phyloP scores from a whole-genome alignment of 2,797 vertebrate species.

The Artibeus jamaicensis region DNA sequence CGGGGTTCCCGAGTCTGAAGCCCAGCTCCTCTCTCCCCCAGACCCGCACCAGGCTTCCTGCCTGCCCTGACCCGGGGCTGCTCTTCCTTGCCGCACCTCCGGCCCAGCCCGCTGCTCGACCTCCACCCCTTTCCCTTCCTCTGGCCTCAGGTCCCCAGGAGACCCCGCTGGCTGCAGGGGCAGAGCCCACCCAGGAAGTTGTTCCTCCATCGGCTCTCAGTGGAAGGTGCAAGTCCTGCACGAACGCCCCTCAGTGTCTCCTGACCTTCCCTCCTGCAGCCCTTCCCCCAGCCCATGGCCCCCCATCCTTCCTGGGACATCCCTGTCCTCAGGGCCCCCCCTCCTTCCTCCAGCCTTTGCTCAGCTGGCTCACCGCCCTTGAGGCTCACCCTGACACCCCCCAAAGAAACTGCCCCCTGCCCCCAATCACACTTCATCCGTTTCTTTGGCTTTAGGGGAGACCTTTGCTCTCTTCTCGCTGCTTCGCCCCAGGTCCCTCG shows the following conservation, averaged over 20 bases:
- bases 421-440: rapidly evolving
- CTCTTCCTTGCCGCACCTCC: too few species aligned
- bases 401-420: background rate
- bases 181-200: background rate
- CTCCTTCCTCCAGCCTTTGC: background rate
- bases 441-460: background rate
- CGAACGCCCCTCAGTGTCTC: background rate
- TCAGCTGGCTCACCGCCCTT: background rate
- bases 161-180: too few species aligned
- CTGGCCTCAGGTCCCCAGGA: background rate
- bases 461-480: background rate
- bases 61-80: background rate
- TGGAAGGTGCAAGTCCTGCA: background rate
- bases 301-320: background rate
- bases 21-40: background rate
- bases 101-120: too few species aligned
- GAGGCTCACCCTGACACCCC: too few species aligned
- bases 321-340: background rate
- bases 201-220: rapidly evolving
- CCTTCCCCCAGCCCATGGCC: background rate
- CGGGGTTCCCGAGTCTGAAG: background rate
- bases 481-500: background rate
- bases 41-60: background rate
- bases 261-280: background rate
- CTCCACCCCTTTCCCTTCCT: background rate